Evolutionary conservation across 2,797 vertebrate species (phyloP), one percentile per base, ranked within the genome.

Genomic region (Chelon auratus): DNA sequence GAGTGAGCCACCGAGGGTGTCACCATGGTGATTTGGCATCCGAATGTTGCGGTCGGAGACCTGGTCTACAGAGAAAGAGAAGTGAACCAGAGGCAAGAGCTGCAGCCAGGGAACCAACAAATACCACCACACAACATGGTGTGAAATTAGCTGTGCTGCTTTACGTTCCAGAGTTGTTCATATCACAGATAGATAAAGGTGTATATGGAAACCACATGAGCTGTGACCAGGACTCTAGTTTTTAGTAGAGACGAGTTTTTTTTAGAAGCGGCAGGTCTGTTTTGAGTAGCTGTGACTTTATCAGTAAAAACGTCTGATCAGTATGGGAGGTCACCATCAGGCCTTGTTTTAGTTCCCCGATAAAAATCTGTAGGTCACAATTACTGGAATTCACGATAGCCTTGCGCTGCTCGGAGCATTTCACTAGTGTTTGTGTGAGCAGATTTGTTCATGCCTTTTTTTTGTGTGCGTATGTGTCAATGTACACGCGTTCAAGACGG

Each of bases 1-100:
- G 90, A 93, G 92, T 68, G 90, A 93, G 92, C 91, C 91, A 91
- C 91, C 64, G 75, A 92, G 89, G 91, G 85, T 91, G 93, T 94
- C 93, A 89, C 92, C 93, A 94, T 94, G 93, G 94, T 92, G 92
- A 95, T 93, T 90, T 93, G 90, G 92, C 92, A 93, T 92, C 93
- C 81, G 80, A 94, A 92, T 86, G 89, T 92, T 93, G 91, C 87
- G 89, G 93, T 93, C 86, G 81, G 82, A 93, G 93, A 91, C 90
- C 90, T 91, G 87, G 90, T 89, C 90, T 89, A 80, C 87, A 89
- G 86, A 90, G 86, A 90, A 89, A 75, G 71, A 87, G 81, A 83
- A 92, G 85, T 85, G 86, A 92, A 87, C 82, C 84, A 61, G 77
- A 64, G 70, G 76, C 77, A 30, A 87, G 87, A 40, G 59, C 77